Evolutionary conservation across 2,888 invertebrate species (phyloP), one percentile per base, ranked within the genome.

Genomic region (Clostera curtula): DNA sequence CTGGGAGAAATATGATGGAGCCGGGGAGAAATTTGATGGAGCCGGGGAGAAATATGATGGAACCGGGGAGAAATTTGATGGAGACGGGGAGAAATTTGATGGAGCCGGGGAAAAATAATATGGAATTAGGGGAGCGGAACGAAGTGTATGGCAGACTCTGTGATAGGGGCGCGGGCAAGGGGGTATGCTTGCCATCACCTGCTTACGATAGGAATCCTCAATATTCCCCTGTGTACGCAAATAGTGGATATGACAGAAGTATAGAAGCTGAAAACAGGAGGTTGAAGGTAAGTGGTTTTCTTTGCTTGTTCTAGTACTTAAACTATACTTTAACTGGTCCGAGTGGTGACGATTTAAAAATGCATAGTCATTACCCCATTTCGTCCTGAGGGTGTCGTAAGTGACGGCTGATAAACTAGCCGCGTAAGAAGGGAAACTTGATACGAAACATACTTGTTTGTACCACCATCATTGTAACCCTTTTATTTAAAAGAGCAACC

Each of bases 211-310:
- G 76, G 16, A 72, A 70, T 33, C 77, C 76, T 0, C 76, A 79
- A 10, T 83, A 82, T 31, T 65, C 75, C 0, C 79, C 82, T 0
- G 82, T 79, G 0, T 82, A 80, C 16, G 60, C 64, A 0, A 72
- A 69, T n/a, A 58, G 54, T 11, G 31, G 43, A 15, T 70, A 70
- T 14, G 80, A 82, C 3, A 60, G 79, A 33, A 72, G 86, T 40
- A 61, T 76, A 19, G 86, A 86, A 14, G 73, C 82, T 1, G 83
- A 84, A 33, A 63, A 37, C 18, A 72, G 59, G 41, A 66, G 83
- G 26, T 56, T 69, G 2, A 71, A 68, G 80, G 83, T 80, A 56
- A 31, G 65, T 59, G 30, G 28, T 8, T 7, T 16, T 7, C 25
- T 14, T 13, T 15, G 13, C 9, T 12, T n/a, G 12, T 15, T 28